Evolutionary conservation across 2,888 invertebrate genomes (phyloP).

Genomic region (Furcula furcula): DNA sequence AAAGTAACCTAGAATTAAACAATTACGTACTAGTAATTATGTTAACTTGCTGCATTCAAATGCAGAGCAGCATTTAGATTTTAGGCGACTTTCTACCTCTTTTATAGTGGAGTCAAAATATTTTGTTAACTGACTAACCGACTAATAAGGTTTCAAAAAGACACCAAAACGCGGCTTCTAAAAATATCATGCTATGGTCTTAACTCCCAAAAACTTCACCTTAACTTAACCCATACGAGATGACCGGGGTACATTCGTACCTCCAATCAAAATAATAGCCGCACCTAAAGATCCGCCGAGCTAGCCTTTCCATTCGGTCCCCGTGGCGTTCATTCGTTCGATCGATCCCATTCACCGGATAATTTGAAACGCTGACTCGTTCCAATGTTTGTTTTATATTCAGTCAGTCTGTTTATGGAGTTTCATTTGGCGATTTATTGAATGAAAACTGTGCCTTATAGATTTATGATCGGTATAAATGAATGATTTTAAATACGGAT

Average conservation of each 20-base stretch:
- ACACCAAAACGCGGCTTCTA: no score
- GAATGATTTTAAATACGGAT: no score
- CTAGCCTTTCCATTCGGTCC: slow-evolving; percentile 41
- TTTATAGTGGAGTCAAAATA: no score
- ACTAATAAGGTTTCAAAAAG: no score
- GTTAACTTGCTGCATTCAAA: no score
- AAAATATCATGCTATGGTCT: slow-evolving; percentile 13
- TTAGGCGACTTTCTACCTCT: no score
- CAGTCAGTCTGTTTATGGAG: slow-evolving; percentile 47
- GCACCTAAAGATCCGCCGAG: slow-evolving; percentile 39
- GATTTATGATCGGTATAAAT: not conserved
- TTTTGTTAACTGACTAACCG: no score
- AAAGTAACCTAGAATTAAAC: no score
- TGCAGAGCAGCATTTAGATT: no score
- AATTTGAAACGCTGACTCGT: slow-evolving; percentile 48
- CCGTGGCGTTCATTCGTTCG: slow-evolving; percentile 41
- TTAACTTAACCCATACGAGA: slow-evolving; percentile 35
- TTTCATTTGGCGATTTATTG: slow-evolving; percentile 31
- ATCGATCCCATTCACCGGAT: slow-evolving; percentile 41
- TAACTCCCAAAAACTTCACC: slow-evolving; percentile 17
- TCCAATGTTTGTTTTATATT: slow-evolving; percentile 50
- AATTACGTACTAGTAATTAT: no score
- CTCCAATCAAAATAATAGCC: slow-evolving; percentile 46
- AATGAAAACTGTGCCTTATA: slow-evolving; percentile 17
- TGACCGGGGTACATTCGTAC: slow-evolving; percentile 30